These are phyloP conservation scores for Emmelina monodactyla DNA, from an alignment of 2,888 invertebrate genomes.

Conservation along the genomic window DNA sequence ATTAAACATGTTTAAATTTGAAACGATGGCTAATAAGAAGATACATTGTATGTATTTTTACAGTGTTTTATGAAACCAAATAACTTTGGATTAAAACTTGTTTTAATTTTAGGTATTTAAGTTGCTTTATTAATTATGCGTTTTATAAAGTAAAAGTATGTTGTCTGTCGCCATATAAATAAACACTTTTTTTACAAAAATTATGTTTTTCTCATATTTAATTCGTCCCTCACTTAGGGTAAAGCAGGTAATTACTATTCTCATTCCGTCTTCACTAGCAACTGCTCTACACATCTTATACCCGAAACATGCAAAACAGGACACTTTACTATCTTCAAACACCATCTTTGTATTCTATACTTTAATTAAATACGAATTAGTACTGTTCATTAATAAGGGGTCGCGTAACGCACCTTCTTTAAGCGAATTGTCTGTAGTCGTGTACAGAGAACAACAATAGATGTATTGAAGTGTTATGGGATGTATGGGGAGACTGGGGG, in stretches of 20 bases:
- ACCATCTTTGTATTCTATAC: slow-evolving; percentile 15
- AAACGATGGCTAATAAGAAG: too few species aligned
- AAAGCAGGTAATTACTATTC: neutral
- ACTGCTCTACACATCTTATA: neutral
- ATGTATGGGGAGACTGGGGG: neutral
- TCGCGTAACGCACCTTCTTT: slow-evolving; percentile 12
- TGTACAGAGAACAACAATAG: neutral
- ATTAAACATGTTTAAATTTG: too few species aligned
- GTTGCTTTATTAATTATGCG: too few species aligned
- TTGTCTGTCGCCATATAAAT: too few species aligned
- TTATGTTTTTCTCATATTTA: too few species aligned
- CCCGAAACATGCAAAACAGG: slow-evolving; percentile 2
- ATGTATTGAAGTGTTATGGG: neutral
- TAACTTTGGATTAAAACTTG: too few species aligned
- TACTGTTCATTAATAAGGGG: slow-evolving; percentile 29
- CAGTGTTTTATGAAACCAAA: too few species aligned
- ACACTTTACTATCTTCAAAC: slow-evolving; percentile 1
- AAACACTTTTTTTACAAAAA: too few species aligned
- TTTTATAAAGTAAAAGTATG: too few species aligned
- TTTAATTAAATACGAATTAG: slow-evolving; percentile 51
- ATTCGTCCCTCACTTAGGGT: too few species aligned
- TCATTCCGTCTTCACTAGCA: neutral
- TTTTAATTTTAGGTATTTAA: too few species aligned
- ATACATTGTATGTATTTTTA: too few species aligned
- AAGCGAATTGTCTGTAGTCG: slow-evolving; percentile 13